Base-by-base conservation (phyloP, 2,797 vertebrate genomes). In the Eulemur albifrons region DNA sequence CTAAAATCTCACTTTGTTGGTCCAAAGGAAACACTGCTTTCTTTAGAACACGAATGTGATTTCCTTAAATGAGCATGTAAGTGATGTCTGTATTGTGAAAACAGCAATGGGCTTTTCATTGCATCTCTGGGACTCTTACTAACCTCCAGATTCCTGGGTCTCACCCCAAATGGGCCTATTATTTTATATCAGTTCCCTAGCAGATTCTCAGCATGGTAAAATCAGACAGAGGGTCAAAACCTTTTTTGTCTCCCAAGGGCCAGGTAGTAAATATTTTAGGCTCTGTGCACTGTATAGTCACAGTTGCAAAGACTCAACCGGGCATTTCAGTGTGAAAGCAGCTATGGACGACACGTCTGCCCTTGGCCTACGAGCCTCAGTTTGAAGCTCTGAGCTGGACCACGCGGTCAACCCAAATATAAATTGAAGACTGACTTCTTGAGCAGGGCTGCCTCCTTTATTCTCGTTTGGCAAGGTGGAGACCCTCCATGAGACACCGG, bases 321-420 rank as follows among this genome's bases (percentile, higher is more conserved):
- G 65, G 4, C 30, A 7, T 2, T 61, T 43, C 20, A 40, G 17
- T 8, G 13, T 4, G 59, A 43, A 73, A 45, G 11, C 23, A 43
- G 45, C 14, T 18, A 0, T 0, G 14, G 17, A 7, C 1, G 40
- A 70, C 4, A 0, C 10, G n/a, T 43, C 25, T 11, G 20, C n/a
- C 13, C 43, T n/a, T 69, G 6, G 40, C 20, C 54, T 15, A 0
- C 0, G 0, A 75, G 57, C 18, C 8, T 2, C 9, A 13, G 14
- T 75, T 88, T 70, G 45, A 40, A 32, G 40, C 43, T 73, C 59
- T 45, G 30, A 63, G 21, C 20, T 69, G 27, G 67, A 27, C 23
- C 13, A 4, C 13, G 32, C 6, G 5, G 84, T 38, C 20, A 59
- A 59, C 25, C 10, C 10, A 2, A 65, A 59, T 52, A 67, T 45